phyloP scores from a whole-genome alignment of 2,113 vertebrate genomes.

The Rhipidura dahli region DNA sequence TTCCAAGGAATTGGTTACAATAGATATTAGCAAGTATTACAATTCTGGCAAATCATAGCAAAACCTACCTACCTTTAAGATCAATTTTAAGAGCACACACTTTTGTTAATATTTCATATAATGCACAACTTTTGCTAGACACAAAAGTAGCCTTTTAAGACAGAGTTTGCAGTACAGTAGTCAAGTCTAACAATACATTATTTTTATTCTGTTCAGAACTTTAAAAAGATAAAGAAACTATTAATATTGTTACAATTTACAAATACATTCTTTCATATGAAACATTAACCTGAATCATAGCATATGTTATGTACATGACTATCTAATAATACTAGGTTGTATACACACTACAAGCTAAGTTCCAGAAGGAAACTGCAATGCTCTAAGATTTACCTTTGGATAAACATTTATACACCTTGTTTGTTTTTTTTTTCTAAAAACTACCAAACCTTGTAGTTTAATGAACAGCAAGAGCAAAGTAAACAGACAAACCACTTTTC shows the following conservation, averaged over 20 bases:
- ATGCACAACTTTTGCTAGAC: conserved; percentile 69
- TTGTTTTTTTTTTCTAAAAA: conserved; percentile 43
- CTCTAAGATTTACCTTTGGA: conserved; percentile 52
- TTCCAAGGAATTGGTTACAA: conserved; percentile 62
- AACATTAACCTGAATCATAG: conserved; percentile 73
- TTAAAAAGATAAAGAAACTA: conserved; percentile 73
- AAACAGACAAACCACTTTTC: conserved; percentile 20
- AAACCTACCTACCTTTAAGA: conserved; percentile 63
- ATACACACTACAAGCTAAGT: conserved; percentile 55
- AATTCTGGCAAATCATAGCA: conserved; percentile 52
- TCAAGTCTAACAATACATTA: conserved; percentile 67
- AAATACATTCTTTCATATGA: conserved; percentile 80
- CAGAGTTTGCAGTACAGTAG: conserved; percentile 61
- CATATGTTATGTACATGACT: conserved; percentile 62
- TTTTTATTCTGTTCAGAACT: conserved; percentile 68
- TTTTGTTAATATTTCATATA: conserved; percentile 68
- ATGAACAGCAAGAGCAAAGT: conserved; percentile 31
- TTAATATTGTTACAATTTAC: conserved; percentile 73
- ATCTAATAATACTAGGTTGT: conserved; percentile 64
- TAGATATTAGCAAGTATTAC: conserved; percentile 50
- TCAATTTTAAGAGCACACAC: conserved; percentile 45
- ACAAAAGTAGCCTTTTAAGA: conserved; percentile 70
- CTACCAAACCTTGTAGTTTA: conserved; percentile 6
- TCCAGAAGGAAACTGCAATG: conserved; percentile 62
- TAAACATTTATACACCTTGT: conserved; percentile 27